Conservation (phyloP, 2,888 invertebrate species). For the Trissolcus japonicus region DNA sequence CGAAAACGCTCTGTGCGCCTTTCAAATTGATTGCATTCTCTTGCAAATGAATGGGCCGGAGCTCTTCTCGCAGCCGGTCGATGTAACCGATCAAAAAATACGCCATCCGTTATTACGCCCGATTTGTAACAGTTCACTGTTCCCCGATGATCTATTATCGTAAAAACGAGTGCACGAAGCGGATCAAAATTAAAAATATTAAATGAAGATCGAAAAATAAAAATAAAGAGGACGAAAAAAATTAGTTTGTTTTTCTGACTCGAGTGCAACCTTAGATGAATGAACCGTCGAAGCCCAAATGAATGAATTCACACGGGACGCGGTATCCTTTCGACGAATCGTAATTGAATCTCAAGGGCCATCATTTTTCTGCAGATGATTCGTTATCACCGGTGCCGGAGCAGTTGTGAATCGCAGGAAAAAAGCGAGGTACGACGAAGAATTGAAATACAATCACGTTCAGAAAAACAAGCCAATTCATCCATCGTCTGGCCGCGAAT, state of each 20-base stretch:
- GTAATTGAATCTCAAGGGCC: too few relatives aligned
- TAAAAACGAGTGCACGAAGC: constrained; percentile 12
- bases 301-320: too few relatives aligned
- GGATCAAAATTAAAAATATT: background rate
- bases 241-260: background rate
- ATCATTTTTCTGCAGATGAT: too few relatives aligned
- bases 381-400: background rate
- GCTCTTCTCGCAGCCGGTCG: constrained; percentile 17
- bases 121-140: constrained; percentile 51
- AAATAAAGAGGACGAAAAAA: constrained; percentile 7
- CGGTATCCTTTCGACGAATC: too few relatives aligned
- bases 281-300: too few relatives aligned
- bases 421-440: constrained; percentile 1
- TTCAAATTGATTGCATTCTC: constrained; percentile 53
- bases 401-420: background rate
- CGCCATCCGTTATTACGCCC: constrained; percentile 52
- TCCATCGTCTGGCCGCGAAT: too few relatives aligned
- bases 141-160: constrained; percentile 49
- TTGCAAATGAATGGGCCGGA: constrained; percentile 45
- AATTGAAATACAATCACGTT: constrained; percentile 11
- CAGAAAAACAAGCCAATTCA: constrained; percentile 1
- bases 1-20: constrained; percentile 29
- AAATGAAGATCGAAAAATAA: constrained; percentile 9
- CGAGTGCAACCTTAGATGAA: too few relatives aligned
- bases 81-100: constrained; percentile 53